Evolutionary conservation across 2,888 invertebrate genomes (phyloP), one percentile per base, ranked within the genome.

Genomic region (Dasysyrphus tricinctus): DNA sequence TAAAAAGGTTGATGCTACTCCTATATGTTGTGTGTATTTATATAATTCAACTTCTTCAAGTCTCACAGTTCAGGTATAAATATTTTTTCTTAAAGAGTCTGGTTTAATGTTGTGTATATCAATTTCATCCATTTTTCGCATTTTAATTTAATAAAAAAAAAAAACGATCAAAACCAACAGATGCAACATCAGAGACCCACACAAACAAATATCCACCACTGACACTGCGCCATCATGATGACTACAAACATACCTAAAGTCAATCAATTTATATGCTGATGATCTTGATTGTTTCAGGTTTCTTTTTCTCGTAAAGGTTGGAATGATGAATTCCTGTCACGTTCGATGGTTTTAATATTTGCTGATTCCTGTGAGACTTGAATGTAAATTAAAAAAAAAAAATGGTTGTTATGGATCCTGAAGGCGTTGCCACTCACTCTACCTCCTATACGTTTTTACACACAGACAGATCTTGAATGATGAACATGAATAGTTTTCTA

Each of bases 211-310:
- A 16, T n/a, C n/a, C 7, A 2, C 11, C 16, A 9, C n/a, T 44
- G 16, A 51, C 19, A 69, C 32, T 16, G 37, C 19, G 44, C 5
- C n/a, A n/a, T n/a, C 5, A 57, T 11, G n/a, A 34, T 65, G 16
- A 16, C 49, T 67, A 34, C 29, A 57, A 76, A 34, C 16, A 34
- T n/a, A n/a, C n/a, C n/a, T n/a, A 42, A 19, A 77, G 69, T 74
- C 77, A 69, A 85, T 81, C 81, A 78, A 85, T 85, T 80, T 85
- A 85, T 85, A 85, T 85, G 85, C 77, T 85, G 85, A 85, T 85
- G 85, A 78, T 85, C 78, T 81, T 51, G 85, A 85, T 85, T 56
- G 80, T 65, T 81, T 85, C 81, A 81, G 77, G 80, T 81, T 85
- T 69, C 49, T 49, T 11, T 11, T 29, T 14, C 5, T 29, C 0